Base-by-base conservation (phyloP, 2,888 invertebrate species). In the Troilus luridus region DNA sequence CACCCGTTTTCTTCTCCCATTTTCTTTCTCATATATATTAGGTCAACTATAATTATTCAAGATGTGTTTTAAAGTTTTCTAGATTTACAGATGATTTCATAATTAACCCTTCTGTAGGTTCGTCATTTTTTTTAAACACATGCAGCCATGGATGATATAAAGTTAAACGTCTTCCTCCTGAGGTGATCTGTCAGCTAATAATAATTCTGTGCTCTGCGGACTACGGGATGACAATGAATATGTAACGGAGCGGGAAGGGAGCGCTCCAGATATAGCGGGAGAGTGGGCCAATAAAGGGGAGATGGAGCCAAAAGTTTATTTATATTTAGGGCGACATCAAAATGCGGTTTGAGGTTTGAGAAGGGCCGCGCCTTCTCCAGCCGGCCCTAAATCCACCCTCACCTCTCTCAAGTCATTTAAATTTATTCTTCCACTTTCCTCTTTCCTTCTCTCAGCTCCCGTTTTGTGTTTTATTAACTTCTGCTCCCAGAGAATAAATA, bases 281-380 rank as follows among this genome's bases (percentile, higher is more conserved):
- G 85, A n/a, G 85, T 85, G 85, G n/a, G 56, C 56, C 85, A 56
- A 85, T 85, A 85, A 85, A 85, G 56, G 81, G 56, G 56, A 85
- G 85, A 9, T 85, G 85, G 56, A n/a, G 85, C 85, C 85, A 85
- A 85, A 85, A 85, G 85, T 85, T 85, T 85, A 85, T 85, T 85
- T 85, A 85, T 85, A 56, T 85, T 85, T 85, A 85, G 54, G 85
- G 85, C n/a, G 85, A 56, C 85, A 85, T 85, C 85, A 85, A 85
- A 85, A 56, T n/a, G 56, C 56, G 56, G 56, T 11, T 67, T 14
- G 56, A 12, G 56, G 85, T 56, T 58, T 58, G 85, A 56, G 67
- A 24, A n/a, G 12, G 56, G 17, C 85, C 56, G 21, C n/a, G 56
- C 56, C 56, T n/a, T 10, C 54, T 7, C 21, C 81, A 14, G 7